phyloP scores from a whole-genome alignment of 1,140 invertebrate species.

The Procambarus clarkii region DNA sequence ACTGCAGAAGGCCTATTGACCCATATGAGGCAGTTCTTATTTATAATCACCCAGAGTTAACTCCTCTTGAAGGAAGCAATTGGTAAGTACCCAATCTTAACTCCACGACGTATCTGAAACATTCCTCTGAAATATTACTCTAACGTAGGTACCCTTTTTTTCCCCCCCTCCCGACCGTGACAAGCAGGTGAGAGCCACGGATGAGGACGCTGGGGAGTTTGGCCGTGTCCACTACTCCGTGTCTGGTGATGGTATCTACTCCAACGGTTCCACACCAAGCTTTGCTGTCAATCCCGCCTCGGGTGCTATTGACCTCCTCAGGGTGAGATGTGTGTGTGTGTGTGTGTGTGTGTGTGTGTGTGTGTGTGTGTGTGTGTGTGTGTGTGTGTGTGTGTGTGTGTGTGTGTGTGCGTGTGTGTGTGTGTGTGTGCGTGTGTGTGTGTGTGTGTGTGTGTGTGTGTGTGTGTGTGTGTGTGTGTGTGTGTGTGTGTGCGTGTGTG shows the following conservation, averaged over 20 bases:
- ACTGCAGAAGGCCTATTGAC: no score
- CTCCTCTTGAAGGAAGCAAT: not conserved
- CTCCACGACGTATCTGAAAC: not conserved
- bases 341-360: slow-evolving; percentile 45
- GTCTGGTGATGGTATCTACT: slow-evolving; percentile 31
- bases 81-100: not conserved
- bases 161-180: not conserved
- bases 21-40: no score
- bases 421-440: no score
- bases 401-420: no score
- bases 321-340: slow-evolving; percentile 45
- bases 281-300: slow-evolving; percentile 22
- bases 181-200: slow-evolving; percentile 14
- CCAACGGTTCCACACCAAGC: slow-evolving; percentile 18
- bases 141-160: not conserved
- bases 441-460: no score
- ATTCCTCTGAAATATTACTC: not conserved
- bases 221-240: slow-evolving; percentile 10
- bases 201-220: slow-evolving; percentile 36
- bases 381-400: not conserved
- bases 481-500: no score
- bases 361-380: slow-evolving; percentile 7
- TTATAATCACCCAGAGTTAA: not conserved
- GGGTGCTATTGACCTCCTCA: slow-evolving; percentile 11
- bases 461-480: no score